Evolutionary conservation across 1,140 invertebrate species (phyloP), one percentile per base, ranked within the genome.

Genomic region (Onthophagus taurus): DNA sequence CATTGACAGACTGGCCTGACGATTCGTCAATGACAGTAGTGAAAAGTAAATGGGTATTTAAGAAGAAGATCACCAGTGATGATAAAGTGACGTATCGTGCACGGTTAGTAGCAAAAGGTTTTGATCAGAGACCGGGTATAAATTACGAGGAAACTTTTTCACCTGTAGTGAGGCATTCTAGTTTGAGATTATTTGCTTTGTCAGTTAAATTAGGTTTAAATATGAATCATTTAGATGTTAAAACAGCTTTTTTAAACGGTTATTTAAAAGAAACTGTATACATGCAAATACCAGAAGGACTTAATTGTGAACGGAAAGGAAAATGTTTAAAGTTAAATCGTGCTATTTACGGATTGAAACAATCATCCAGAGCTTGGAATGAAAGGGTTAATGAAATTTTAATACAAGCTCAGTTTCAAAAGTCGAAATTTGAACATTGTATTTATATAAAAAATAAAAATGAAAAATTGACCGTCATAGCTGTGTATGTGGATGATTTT

Each of bases 91-190:
- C 51, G 8, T 65, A 61, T 34, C 68, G 69, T 49, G 69, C 68
- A 19, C 42, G 67, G 20, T 44, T 70, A 7, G 65, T 72, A 3
- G 63, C 66, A 6, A 64, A 66, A 46, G 67, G 70, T 4, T 70
- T 58, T 52, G 50, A 39, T 4, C 64, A 68, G 44, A 41, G 38
- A 16, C 37, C 50, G 31, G 61, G 60, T 35, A 41, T 52, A 26
- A 59, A 66, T 48, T 69, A 61, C 45, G 26, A 50, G 11, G 59
- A 66, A 31, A 58, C 51, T 9, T 68, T 64, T 53, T 53, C 59
- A 6, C 59, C 59, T 18, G 61, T 65, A 3, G 50, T 61, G 2
- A 49, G 56, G 21, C 50, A 56, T 50, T 49, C 54, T 31, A 57
- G 62, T 12, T 41, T 70, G 2, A 47, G 66, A 49, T 48, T 72